phyloP scores from a whole-genome alignment of 35 echinoderm and acorn worm species.

The Lytechinus variegatus region DNA sequence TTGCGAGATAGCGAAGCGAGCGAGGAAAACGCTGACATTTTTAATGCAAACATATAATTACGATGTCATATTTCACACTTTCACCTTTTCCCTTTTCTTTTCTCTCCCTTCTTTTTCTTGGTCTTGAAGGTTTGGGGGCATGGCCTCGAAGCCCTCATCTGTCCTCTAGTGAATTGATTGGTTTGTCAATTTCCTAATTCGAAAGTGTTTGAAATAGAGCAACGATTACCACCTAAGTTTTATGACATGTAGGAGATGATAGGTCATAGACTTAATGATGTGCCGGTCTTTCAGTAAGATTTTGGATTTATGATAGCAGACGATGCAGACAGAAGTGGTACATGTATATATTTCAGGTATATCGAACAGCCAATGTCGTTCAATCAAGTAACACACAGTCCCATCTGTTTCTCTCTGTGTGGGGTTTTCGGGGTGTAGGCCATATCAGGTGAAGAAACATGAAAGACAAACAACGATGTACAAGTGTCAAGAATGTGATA shows the following conservation, averaged over 20 bases:
- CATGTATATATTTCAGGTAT: background rate
- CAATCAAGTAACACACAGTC: background rate
- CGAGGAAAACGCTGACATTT: too few species aligned
- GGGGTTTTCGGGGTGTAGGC: background rate
- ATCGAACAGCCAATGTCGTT: background rate
- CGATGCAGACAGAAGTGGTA: background rate
- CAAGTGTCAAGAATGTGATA: background rate
- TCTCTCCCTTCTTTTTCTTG: too few species aligned
- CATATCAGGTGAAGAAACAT: background rate
- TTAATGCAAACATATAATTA: too few species aligned
- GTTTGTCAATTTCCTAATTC: too few species aligned
- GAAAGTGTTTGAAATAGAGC: too few species aligned
- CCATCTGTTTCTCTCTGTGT: background rate
- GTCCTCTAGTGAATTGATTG: too few species aligned
- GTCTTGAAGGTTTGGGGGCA: too few species aligned
- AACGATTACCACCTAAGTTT: background rate
- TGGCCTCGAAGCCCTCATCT: too few species aligned
- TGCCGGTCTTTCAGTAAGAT: background rate
- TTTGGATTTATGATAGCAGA: background rate
- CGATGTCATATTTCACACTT: too few species aligned
- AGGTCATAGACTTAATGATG: background rate
- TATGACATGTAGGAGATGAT: background rate
- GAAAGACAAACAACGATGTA: background rate
- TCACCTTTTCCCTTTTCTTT: too few species aligned
- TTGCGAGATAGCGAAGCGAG: too few species aligned